A percentile compares a stretch with the other conserved stretches of the same genome.
These are phyloP conservation scores for Himalopsyche tibetana DNA, from an alignment of 2,888 invertebrate genomes.

Conservation along the genomic window DNA sequence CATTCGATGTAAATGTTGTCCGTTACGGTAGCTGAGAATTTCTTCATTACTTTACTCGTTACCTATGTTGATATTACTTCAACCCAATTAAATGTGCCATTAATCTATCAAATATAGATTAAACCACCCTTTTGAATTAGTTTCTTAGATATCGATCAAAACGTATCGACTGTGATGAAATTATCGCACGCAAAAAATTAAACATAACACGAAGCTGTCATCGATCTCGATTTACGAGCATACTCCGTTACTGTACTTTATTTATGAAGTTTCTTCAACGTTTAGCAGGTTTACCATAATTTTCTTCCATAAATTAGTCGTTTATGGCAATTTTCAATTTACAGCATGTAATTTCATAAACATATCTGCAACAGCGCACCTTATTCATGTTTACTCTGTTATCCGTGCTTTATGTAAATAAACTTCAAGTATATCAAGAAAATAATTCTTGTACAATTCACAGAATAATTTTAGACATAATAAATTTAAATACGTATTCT, in stretches of 20 bases:
- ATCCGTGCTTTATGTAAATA: slow-evolving; percentile 32
- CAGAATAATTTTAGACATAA: too few relatives aligned
- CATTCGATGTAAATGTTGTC: too few relatives aligned
- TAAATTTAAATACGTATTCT: too few relatives aligned
- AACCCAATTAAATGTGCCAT: not conserved
- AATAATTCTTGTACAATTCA: not conserved
- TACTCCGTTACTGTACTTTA: slow-evolving; percentile 23
- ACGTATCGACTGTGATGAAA: not conserved
- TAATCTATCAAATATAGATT: slow-evolving; percentile 14
- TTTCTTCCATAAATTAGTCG: slow-evolving; percentile 36
- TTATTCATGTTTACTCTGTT: not conserved
- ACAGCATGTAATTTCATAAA: slow-evolving; percentile 34
- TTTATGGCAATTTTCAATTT: slow-evolving; percentile 42
- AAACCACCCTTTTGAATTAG: not conserved
- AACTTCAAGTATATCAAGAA: slow-evolving; percentile 1
- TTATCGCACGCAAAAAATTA: slow-evolving; percentile 4
- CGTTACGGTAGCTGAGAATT: too few relatives aligned
- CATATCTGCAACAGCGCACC: not conserved
- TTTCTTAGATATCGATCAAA: slow-evolving; percentile 29
- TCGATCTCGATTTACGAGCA: slow-evolving; percentile 6
- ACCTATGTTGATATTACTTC: not conserved
- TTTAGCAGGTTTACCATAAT: slow-evolving; percentile 38
- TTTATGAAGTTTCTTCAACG: slow-evolving; percentile 18
- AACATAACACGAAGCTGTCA: slow-evolving; percentile 27
- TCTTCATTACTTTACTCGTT: too few relatives aligned